Evolutionary conservation across 2,888 invertebrate species (phyloP).

Genomic region (Caenorhabditis zanzibari): DNA sequence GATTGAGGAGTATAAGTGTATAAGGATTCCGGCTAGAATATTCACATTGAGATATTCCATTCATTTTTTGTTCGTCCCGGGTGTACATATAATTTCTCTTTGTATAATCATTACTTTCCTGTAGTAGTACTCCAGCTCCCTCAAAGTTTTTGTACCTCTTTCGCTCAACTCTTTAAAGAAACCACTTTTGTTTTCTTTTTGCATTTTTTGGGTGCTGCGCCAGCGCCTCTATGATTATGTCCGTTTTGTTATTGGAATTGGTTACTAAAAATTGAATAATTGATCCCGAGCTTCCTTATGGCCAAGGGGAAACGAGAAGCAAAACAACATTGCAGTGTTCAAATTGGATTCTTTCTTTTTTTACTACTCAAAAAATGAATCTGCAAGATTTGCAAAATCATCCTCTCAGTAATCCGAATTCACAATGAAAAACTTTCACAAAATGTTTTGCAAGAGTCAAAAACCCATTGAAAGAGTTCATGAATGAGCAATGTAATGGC

Average conservation of each 20-base stretch:
- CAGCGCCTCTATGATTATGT: constrained; percentile 28
- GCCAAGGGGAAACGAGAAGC: not conserved
- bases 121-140: not conserved
- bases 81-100: constrained; percentile 47
- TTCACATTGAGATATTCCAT: constrained; percentile 25
- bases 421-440: not conserved
- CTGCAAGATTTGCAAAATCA: not conserved
- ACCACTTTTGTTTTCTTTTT: constrained; percentile 23
- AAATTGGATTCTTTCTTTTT: constrained; percentile 71
- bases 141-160: not conserved
- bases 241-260: constrained; percentile 44
- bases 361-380: constrained; percentile 65
- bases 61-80: constrained; percentile 23
- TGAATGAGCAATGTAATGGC: not conserved
- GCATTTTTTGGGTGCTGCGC: constrained; percentile 9
- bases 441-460: not conserved
- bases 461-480: not conserved
- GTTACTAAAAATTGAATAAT: constrained; percentile 63
- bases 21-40: constrained; percentile 21
- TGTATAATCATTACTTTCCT: not conserved
- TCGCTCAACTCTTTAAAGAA: not conserved
- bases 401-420: not conserved
- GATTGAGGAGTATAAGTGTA: constrained; percentile 62
- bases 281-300: constrained; percentile 48
- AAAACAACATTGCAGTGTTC: constrained; percentile 59